These are phyloP conservation scores for Sylvia atricapilla DNA, from an alignment of 2,113 vertebrate species.

Conservation along the genomic window DNA sequence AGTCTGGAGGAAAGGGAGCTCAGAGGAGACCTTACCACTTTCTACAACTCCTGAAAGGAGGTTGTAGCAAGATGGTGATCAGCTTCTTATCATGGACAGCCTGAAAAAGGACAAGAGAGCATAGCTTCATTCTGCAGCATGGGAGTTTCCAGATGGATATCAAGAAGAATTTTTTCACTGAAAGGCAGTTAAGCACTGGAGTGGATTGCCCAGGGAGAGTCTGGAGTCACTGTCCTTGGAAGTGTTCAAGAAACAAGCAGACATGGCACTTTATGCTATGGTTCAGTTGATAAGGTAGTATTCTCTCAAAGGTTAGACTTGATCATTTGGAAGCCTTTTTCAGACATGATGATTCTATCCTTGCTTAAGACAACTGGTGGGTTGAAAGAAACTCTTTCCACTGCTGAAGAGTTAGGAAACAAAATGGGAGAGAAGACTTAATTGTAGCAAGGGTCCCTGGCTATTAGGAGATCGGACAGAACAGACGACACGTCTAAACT, in stretches of 20 bases:
- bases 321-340: not conserved
- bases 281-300: not conserved
- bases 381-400: not conserved
- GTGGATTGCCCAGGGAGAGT: no score
- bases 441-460: no score
- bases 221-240: not conserved
- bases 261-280: no score
- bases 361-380: not conserved
- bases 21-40: not conserved
- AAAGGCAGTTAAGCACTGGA: not conserved
- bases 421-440: not conserved
- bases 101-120: not conserved
- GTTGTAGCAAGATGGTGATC: not conserved
- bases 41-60: not conserved
- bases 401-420: not conserved
- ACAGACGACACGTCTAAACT: no score
- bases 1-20: not conserved
- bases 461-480: no score
- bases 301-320: not conserved
- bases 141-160: not conserved
- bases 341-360: not conserved
- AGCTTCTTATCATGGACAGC: not conserved
- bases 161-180: not conserved
- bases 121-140: not conserved
- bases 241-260: not conserved